phyloP scores from a whole-genome alignment of 2,888 invertebrate species.

The Xanthia togata region DNA sequence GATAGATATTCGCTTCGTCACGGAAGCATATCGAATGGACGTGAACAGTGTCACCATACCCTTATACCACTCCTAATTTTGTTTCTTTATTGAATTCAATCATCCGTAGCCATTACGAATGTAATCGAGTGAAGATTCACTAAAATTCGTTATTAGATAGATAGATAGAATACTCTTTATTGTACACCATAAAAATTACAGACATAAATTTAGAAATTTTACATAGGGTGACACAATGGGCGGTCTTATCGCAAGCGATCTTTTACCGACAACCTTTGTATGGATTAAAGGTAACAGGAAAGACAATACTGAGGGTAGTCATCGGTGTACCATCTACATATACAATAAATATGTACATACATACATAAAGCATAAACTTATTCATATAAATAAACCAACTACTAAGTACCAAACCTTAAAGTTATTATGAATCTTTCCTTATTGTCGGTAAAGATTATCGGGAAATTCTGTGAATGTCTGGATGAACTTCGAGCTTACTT shows the following conservation, averaged over 20 bases:
- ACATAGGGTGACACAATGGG: too few species aligned
- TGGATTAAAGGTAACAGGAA: too few species aligned
- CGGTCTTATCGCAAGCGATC: too few species aligned
- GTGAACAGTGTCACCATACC: neutral
- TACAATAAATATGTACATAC: too few species aligned
- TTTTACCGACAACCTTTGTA: too few species aligned
- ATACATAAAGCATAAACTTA: too few species aligned
- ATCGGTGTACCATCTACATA: too few species aligned
- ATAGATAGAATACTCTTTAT: too few species aligned
- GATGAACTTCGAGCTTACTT: neutral
- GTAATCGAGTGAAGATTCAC: neutral
- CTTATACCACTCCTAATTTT: neutral
- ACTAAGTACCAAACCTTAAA: neutral
- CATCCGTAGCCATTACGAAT: neutral
- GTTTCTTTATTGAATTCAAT: neutral
- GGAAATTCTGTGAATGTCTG: neutral
- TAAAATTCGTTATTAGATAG: neutral
- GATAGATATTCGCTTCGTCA: neutral
- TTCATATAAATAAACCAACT: too few species aligned
- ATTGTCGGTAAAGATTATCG: neutral
- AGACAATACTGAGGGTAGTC: too few species aligned
- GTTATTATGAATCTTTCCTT: conserved; percentile 9
- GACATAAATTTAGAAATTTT: too few species aligned
- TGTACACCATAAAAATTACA: too few species aligned
- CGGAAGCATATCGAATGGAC: neutral